phyloP scores from a whole-genome alignment of 2,888 invertebrate genomes.

The Drosophila bunnanda region DNA sequence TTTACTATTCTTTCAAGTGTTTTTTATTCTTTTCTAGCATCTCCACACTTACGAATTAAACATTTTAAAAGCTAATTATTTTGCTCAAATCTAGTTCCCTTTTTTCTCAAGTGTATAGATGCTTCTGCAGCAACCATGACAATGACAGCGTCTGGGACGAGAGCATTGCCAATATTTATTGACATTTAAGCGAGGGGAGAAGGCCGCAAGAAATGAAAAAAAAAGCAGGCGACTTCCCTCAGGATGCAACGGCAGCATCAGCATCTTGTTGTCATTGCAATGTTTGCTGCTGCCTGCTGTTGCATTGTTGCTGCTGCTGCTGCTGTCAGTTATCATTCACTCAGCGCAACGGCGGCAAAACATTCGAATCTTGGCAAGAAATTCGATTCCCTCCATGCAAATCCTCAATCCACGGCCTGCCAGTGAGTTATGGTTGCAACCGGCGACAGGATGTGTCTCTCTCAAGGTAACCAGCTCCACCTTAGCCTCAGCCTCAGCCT shows the following conservation, averaged over 20 bases:
- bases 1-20: too few species aligned
- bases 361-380: constrained; percentile 37
- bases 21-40: too few species aligned
- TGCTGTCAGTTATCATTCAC: constrained; percentile 81
- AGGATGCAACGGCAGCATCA: constrained; percentile 46
- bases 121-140: constrained; percentile 37
- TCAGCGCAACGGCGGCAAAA: constrained; percentile 57
- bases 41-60: background rate
- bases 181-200: constrained; percentile 70
- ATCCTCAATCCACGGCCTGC: constrained; percentile 15
- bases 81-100: background rate
- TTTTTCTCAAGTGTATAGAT: constrained; percentile 13
- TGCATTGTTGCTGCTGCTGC: constrained; percentile 32
- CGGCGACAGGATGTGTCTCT: constrained; percentile 40
- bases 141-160: constrained; percentile 48
- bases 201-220: constrained; percentile 21
- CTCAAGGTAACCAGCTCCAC: constrained; percentile 18
- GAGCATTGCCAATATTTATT: constrained; percentile 77
- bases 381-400: constrained; percentile 45
- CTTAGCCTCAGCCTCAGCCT: background rate
- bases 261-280: constrained; percentile 42
- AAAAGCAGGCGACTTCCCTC: constrained; percentile 53
- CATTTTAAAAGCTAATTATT: background rate
- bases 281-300: constrained; percentile 4
- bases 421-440: constrained; percentile 29